Conservation (phyloP, 2,888 invertebrate species). For the Volucella zonaria region DNA sequence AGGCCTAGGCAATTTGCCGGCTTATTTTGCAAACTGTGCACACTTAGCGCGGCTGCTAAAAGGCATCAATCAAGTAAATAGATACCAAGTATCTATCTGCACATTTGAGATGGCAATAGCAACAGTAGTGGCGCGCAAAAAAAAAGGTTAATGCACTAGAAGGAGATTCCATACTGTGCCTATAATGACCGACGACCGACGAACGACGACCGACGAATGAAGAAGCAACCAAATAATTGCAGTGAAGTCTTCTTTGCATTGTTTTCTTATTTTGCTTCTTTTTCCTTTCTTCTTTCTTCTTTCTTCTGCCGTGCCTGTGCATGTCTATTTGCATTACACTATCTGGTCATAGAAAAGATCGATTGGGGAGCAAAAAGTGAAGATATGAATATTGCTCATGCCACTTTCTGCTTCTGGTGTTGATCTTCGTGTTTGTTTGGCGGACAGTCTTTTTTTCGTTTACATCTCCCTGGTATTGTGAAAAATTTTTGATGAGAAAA, state of each 20-base stretch:
- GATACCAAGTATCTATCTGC: conserved; percentile 30
- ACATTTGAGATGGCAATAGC: conserved; percentile 17
- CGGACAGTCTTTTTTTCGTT: conserved; percentile 33
- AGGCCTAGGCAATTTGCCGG: conserved; percentile 51
- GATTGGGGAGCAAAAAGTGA: conserved; percentile 1
- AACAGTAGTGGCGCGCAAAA: conserved; percentile 34
- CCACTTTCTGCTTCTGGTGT: conserved; percentile 45
- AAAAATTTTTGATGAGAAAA: background rate
- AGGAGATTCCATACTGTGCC: background rate
- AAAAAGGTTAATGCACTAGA: conserved; percentile 65
- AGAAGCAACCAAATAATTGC: conserved; percentile 67
- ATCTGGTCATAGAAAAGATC: background rate
- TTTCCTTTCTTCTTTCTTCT: conserved; percentile 39
- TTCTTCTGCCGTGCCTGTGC: background rate
- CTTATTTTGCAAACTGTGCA: conserved; percentile 53
- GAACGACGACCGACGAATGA: conserved; percentile 22
- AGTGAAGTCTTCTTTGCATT: conserved; percentile 52
- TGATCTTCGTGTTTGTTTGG: conserved; percentile 57
- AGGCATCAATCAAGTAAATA: conserved; percentile 67
- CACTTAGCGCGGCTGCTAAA: conserved; percentile 64
- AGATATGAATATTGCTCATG: conserved; percentile 44
- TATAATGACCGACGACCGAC: conserved; percentile 8
- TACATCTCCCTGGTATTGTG: background rate
- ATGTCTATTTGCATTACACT: conserved; percentile 41
- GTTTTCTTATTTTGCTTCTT: conserved; percentile 40